phyloP scores from a whole-genome alignment of 2,888 invertebrate species.

The Strigamia transsilvanica region DNA sequence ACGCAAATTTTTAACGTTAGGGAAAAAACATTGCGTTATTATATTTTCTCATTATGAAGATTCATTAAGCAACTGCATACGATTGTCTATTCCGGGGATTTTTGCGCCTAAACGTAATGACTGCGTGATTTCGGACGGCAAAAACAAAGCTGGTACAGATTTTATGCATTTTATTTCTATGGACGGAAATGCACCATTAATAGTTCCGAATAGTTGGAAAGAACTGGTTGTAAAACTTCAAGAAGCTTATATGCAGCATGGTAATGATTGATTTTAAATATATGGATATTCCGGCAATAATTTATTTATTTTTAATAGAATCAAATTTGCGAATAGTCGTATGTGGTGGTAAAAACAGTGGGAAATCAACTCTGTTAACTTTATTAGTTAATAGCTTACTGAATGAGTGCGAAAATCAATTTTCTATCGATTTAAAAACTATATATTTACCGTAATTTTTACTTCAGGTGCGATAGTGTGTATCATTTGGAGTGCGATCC shows the following conservation, averaged over 20 bases:
- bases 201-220: too few relatives aligned
- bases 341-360: slow-evolving; percentile 22
- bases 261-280: not conserved
- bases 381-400: slow-evolving; percentile 23
- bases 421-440: not conserved
- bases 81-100: not conserved
- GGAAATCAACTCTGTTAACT: slow-evolving; percentile 37
- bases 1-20: not conserved
- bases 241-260: too few relatives aligned
- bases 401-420: slow-evolving; percentile 6
- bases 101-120: not conserved
- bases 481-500: slow-evolving; percentile 11
- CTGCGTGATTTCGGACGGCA: too few relatives aligned
- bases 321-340: not conserved
- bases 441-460: not conserved
- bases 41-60: not conserved
- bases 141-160: too few relatives aligned
- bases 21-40: not conserved
- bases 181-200: too few relatives aligned
- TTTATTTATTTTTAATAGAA: not conserved
- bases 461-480: not conserved
- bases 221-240: too few relatives aligned
- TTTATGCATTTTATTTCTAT: too few relatives aligned
- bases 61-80: not conserved
- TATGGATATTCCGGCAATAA: not conserved